A percentile compares a stretch with the other conserved stretches of the same genome.
These are phyloP conservation scores for Mythimna vitellina DNA, from an alignment of 2,888 invertebrate genomes.

Conservation along the genomic window DNA sequence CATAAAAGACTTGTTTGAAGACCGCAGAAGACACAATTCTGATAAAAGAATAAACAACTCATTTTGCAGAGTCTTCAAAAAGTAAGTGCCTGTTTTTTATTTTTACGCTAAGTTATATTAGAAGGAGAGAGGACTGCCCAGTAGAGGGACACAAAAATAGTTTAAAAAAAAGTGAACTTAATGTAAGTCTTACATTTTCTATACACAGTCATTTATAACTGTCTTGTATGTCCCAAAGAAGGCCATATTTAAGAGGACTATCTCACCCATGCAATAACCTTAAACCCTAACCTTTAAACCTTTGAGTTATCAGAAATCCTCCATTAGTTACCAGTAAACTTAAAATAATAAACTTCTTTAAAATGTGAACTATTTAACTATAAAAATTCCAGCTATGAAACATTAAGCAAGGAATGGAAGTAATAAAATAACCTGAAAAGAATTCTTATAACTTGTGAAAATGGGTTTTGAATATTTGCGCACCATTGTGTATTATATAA, in stretches of 20 bases:
- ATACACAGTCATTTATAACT: background rate
- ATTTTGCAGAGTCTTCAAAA: slow-evolving; percentile 97
- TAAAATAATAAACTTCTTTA: background rate
- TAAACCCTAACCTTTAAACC: background rate
- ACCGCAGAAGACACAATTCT: slow-evolving; percentile 96
- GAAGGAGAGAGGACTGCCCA: too few species aligned
- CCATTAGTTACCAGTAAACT: background rate
- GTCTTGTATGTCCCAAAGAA: background rate
- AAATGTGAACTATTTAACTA: background rate
- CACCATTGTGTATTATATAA: background rate
- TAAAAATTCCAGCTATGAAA: background rate
- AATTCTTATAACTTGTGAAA: slow-evolving; percentile 1
- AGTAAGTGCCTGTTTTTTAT: slow-evolving; percentile 89
- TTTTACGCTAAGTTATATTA: background rate
- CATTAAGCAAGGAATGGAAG: background rate
- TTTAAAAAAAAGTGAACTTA: background rate
- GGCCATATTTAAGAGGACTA: background rate
- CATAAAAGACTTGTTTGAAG: slow-evolving; percentile 98
- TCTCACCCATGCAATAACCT: background rate
- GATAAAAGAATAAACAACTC: slow-evolving; percentile 98
- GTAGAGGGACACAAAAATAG: too few species aligned
- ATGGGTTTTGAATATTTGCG: background rate
- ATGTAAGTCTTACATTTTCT: background rate
- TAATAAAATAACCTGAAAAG: background rate
- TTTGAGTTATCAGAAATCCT: background rate